Base-by-base conservation (phyloP, 2,888 invertebrate genomes). In the Spodoptera littoralis region DNA sequence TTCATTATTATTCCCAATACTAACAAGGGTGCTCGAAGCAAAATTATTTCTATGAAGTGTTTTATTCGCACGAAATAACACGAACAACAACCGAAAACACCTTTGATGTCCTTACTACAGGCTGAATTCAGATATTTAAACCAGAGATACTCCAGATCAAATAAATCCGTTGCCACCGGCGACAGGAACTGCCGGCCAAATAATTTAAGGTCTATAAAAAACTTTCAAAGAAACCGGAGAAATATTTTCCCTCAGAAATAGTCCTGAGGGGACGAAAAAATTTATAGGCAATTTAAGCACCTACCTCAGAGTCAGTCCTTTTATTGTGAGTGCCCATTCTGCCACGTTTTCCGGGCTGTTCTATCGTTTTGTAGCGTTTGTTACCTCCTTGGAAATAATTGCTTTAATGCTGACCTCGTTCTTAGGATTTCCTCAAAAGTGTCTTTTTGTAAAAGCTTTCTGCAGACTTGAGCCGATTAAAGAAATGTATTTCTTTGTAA, bases 261-360 rank as follows among this genome's bases (percentile, higher is more conserved):
- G 50, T 13, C 55, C 42, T 56, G 56, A 50, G 27, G 51, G 54
- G 51, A 45, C 22, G 45, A 60, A 48, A 63, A 68, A 76, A 81
- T 80, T 81, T 82, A 81, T 83, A 60, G 79, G 68, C 81, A 76
- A 81, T 83, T 81, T 70, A 71, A 56, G 57, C 70, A 73, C 62
- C 57, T 65, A 63, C 58, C 64, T 45, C 52, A 51, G 59, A 76
- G 64, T 80, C 77, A 70, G 73, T 72, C 65, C 69, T 76, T 75
- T 73, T 68, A 65, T 72, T 74, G 65, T 71, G 61, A 69, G 70
- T 65, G 57, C 46, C 65, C 56, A 62, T 73, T 73, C 57, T 48
- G 47, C 59, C 50, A 56, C 63, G 58, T 71, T 79, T 80, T 62
- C 69, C 62, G 55, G 60, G 59, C 76, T 71, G 65, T 76, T 72